Evolutionary conservation across 2,113 vertebrate genomes (phyloP), one percentile per base, ranked within the genome.

Genomic region (Clupea harengus): DNA sequence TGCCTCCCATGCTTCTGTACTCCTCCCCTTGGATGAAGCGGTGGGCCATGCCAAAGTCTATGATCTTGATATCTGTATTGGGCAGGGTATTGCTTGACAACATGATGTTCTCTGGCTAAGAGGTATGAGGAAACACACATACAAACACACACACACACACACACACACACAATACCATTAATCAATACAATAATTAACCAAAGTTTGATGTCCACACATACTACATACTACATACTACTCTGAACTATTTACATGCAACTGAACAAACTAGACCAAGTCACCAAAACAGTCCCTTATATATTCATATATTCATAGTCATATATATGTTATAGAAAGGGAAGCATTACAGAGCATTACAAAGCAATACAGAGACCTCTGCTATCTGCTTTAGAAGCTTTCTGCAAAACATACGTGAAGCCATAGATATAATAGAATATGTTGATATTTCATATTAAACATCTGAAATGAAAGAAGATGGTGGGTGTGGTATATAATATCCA

Each of bases 91-190:
- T 96, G 82, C 95, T 89, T 22, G 93, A 95, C 89, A 96, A 88
- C 96, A 94, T 94, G 86, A 95, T 94, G 87, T 96, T 97, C 92
- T 96, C 96, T 0, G 94, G 94, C 96, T 96, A 89, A 67, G 44
- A 83, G n/a, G 87, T 81, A 45, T 85, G 1, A 39, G 15, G 11
- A 83, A 13, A 82, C 22, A 13, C 52, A 25, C n/a, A 64, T 17
- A 83, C 75, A 64, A 0, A 6, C 22, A 22, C 18, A 64, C 39
- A 39, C 39, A 39, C 39, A 39, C 39, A 39, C 39, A 39, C 39
- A 39, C 39, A 39, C 22, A n/a, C 22, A 64, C 60, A 9, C 7
- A 64, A 4, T 8, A 64, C 4, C 1, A 64, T 64, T 20, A 22
- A 67, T 67, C 22, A 64, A 67, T 22, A 60, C 2, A 28, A 28